A percentile compares a stretch with the other conserved stretches of the same genome.
Conservation (phyloP, 2,888 invertebrate genomes). For the Drosophila paramelanica region DNA sequence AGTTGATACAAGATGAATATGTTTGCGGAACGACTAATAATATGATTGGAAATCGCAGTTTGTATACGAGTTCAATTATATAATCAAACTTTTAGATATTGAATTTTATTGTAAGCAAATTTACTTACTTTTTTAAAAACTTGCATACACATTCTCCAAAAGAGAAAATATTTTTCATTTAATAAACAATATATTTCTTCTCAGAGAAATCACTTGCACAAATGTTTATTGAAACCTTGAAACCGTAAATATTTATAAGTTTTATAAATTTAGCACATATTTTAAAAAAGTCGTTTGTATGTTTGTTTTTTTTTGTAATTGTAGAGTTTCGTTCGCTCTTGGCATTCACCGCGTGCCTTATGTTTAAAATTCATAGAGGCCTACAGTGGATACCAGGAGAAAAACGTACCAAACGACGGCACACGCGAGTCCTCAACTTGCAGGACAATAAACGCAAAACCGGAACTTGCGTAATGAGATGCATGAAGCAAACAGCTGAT, state of each 20-base stretch:
- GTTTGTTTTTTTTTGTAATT: slow-evolving; percentile 21
- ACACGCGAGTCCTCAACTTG: slow-evolving; percentile 3
- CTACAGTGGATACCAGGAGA: slow-evolving; percentile 98
- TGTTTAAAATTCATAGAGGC: slow-evolving; percentile 95
- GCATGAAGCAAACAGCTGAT: slow-evolving; percentile 47
- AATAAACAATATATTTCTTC: too few relatives aligned
- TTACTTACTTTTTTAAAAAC: not conserved
- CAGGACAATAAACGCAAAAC: slow-evolving; percentile 25
- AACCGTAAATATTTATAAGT: too few relatives aligned
- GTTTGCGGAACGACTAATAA: too few relatives aligned
- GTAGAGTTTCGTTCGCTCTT: slow-evolving; percentile 93
- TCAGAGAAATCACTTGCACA: too few relatives aligned
- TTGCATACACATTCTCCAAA: too few relatives aligned
- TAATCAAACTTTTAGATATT: not conserved
- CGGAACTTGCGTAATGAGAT: slow-evolving; percentile 42
- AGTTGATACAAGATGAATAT: too few relatives aligned
- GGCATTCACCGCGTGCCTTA: slow-evolving; percentile 99
- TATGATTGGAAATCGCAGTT: too few relatives aligned
- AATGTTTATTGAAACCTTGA: too few relatives aligned
- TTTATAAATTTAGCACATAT: not conserved
- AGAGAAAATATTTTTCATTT: too few relatives aligned
- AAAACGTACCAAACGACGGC: slow-evolving; percentile 85
- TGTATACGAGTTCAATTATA: too few relatives aligned
- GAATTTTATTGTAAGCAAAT: not conserved
- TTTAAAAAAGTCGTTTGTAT: slow-evolving; percentile 21